Evolutionary conservation across 1,140 invertebrate genomes (phyloP).

Genomic region (Tachypleus tridentatus): DNA sequence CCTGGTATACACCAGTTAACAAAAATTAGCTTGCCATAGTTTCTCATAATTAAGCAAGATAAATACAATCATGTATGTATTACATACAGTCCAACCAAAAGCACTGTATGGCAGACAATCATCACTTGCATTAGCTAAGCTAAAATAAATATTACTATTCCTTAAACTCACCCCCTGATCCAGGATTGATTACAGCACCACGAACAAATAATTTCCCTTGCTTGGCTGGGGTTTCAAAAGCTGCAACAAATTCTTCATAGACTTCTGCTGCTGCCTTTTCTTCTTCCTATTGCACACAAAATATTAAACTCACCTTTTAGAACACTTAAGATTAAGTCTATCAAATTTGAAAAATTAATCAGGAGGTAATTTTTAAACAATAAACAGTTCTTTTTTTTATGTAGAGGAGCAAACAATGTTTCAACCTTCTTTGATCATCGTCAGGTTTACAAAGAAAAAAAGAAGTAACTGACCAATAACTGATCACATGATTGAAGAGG

Average conservation of each 20-base stretch:
- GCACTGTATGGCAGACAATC: too few species aligned
- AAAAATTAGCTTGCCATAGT: too few species aligned
- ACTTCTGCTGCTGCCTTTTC: constrained; percentile 45
- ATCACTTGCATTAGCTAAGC: not conserved
- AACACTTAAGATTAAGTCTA: too few species aligned
- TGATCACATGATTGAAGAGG: too few species aligned
- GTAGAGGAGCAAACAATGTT: too few species aligned
- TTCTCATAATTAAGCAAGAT: too few species aligned
- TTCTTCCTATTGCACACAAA: constrained; percentile 14
- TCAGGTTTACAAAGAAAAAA: not conserved
- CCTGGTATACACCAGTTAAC: too few species aligned
- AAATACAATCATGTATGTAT: too few species aligned
- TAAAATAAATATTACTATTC: not conserved
- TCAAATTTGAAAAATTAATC: not conserved
- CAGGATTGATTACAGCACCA: constrained; percentile 90
- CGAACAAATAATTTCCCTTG: constrained; percentile 87
- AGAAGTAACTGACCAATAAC: not conserved
- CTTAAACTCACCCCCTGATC: constrained; percentile 59
- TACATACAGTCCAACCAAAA: too few species aligned
- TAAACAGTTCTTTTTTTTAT: not conserved
- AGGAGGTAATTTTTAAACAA: not conserved
- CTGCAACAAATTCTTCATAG: constrained; percentile 94
- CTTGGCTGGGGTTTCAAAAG: constrained; percentile 81
- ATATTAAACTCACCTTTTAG: too few species aligned
- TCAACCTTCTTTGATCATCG: not conserved